Conservation (phyloP, 2,888 invertebrate genomes). For the Alentia gelatinosa region DNA sequence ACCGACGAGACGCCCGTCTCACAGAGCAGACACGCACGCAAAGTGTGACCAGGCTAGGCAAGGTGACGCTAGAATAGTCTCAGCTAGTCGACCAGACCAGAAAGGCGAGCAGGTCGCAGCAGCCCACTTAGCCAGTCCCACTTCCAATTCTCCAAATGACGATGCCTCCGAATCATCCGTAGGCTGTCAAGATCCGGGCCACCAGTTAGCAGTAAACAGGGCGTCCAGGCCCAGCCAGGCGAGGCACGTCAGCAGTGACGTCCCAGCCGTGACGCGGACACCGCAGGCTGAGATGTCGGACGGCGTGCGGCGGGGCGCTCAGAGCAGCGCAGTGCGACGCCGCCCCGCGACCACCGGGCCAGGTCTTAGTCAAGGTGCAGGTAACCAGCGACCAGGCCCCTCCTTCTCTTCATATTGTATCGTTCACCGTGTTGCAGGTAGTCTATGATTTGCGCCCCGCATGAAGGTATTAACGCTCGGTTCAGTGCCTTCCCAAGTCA, state of each 20-base stretch:
- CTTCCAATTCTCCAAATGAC: not conserved
- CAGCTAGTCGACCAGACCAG: no score
- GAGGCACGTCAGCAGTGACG: not conserved
- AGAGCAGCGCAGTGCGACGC: not conserved
- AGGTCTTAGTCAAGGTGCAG: constrained; percentile 7
- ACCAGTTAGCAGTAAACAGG: not conserved
- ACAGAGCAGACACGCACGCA: no score
- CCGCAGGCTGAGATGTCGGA: not conserved
- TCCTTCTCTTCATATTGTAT: constrained; percentile 24
- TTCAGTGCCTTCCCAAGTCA: constrained; percentile 37
- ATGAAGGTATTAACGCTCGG: constrained; percentile 36
- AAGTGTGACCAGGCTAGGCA: no score
- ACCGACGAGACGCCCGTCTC: no score
- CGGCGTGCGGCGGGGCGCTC: not conserved
- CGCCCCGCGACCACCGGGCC: not conserved
- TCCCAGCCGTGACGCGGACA: not conserved
- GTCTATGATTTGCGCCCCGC: constrained; percentile 20
- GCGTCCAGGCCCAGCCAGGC: not conserved
- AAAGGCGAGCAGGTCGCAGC: no score
- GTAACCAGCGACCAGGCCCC: constrained; percentile 42
- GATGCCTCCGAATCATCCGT: constrained; percentile 20
- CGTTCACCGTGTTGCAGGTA: not conserved
- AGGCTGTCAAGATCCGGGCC: not conserved
- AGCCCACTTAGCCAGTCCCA: not conserved
- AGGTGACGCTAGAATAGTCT: no score